Conservation (phyloP, 2,888 invertebrate genomes). For the Lymantria dispar region DNA sequence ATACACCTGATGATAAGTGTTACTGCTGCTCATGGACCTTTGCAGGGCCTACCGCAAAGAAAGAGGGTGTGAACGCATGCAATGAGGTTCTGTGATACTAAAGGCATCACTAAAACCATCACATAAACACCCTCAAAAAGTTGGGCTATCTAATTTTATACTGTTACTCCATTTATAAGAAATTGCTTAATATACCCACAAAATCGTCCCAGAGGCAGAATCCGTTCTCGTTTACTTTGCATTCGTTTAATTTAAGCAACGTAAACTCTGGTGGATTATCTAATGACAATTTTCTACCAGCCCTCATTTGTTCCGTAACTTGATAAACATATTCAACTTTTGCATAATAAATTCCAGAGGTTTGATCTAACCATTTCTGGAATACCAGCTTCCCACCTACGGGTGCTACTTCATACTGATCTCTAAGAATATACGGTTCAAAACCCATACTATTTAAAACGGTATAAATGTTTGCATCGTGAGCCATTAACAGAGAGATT, state of each 20-base stretch:
- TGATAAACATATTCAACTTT: constrained; percentile 67
- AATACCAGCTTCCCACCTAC: constrained; percentile 68
- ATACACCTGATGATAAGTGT: no score
- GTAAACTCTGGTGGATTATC: constrained; percentile 52
- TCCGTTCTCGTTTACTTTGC: constrained; percentile 46
- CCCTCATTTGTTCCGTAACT: constrained; percentile 52
- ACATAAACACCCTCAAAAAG: no score
- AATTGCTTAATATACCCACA: constrained; percentile 25
- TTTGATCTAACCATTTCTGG: constrained; percentile 57
- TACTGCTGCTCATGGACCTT: no score
- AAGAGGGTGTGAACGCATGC: no score
- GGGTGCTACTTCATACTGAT: constrained; percentile 57
- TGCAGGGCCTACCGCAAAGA: no score
- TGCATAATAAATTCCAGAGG: constrained; percentile 37
- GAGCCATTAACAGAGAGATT: constrained; percentile 62
- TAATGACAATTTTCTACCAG: constrained; percentile 43
- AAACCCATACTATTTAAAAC: constrained; percentile 53
- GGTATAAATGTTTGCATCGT: constrained; percentile 68
- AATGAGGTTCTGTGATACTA: no score
- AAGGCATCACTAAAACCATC: no score
- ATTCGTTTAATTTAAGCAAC: constrained; percentile 49
- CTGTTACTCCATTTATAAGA: neutral
- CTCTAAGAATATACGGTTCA: constrained; percentile 43
- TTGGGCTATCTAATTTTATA: neutral
- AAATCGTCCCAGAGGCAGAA: constrained; percentile 64